Evolutionary conservation across 1,140 invertebrate species (phyloP).

Genomic region (Cyclargus thomasi): DNA sequence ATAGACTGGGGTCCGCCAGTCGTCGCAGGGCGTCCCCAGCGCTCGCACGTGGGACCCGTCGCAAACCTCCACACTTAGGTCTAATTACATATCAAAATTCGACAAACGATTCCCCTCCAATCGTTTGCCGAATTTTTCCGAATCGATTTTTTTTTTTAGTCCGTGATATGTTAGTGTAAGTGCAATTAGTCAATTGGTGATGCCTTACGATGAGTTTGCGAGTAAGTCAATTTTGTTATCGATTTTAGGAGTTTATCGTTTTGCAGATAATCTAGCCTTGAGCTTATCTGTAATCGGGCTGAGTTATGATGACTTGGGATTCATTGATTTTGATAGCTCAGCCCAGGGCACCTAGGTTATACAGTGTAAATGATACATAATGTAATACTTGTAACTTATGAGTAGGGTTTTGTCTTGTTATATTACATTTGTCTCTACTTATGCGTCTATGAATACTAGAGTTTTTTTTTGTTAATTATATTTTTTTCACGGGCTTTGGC

Average conservation of each 20-base stretch:
- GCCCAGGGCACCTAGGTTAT: not conserved
- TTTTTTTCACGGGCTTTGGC: too few relatives aligned
- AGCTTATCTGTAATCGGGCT: not conserved
- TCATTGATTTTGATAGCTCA: not conserved
- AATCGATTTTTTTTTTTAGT: not conserved
- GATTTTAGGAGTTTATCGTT: slow-evolving; percentile 19
- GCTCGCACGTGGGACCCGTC: slow-evolving; percentile 30
- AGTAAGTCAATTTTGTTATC: slow-evolving; percentile 26
- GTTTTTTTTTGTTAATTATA: too few relatives aligned
- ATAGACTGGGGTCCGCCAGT: slow-evolving; percentile 52
- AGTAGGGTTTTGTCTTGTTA: too few relatives aligned
- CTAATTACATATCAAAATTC: not conserved
- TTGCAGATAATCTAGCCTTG: slow-evolving; percentile 14
- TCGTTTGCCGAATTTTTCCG: not conserved
- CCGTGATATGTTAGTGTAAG: slow-evolving; percentile 15
- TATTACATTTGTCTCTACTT: too few relatives aligned
- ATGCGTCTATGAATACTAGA: too few relatives aligned
- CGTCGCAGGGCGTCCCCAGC: slow-evolving; percentile 48
- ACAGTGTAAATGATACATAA: not conserved
- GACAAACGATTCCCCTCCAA: not conserved
- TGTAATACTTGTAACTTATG: too few relatives aligned
- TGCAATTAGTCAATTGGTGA: slow-evolving; percentile 25
- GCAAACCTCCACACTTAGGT: not conserved
- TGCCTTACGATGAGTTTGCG: slow-evolving; percentile 24
- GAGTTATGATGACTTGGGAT: not conserved